A percentile compares a stretch with the other conserved stretches of the same genome.
Conservation (phyloP, 2,888 invertebrate species). For the Caenorhabditis virilis region DNA sequence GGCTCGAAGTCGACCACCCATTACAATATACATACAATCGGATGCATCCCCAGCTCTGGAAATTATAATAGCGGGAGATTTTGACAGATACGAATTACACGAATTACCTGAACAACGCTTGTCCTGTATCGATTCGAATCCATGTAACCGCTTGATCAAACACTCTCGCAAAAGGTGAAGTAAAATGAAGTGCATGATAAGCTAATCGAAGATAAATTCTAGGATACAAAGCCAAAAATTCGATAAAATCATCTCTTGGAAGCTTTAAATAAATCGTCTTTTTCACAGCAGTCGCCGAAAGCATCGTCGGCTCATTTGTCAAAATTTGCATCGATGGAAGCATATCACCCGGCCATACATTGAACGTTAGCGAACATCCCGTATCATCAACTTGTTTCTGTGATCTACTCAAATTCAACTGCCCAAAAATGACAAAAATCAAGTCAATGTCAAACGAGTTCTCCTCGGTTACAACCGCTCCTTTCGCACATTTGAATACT, state of each 20-base stretch:
- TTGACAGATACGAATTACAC: too few relatives aligned
- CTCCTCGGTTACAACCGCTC: constrained; percentile 22
- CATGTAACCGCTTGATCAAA: constrained; percentile 32
- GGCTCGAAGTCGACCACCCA: constrained; percentile 33
- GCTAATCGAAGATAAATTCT: constrained; percentile 31
- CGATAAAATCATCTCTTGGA: constrained; percentile 16
- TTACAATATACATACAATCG: constrained; percentile 34
- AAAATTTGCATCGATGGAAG: constrained; percentile 36
- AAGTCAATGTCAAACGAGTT: constrained; percentile 32
- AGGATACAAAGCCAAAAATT: constrained; percentile 11
- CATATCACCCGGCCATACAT: constrained; percentile 26
- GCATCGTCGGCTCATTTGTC: constrained; percentile 34
- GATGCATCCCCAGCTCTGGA: constrained; percentile 26
- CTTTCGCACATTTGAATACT: constrained; percentile 9
- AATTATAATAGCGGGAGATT: background rate
- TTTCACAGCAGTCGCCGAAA: constrained; percentile 20
- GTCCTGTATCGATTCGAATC: constrained; percentile 34
- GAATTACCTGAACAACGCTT: constrained; percentile 33
- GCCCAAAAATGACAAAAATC: constrained; percentile 20
- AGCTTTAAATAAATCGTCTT: constrained; percentile 27
- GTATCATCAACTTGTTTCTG: constrained; percentile 11
- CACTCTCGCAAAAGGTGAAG: constrained; percentile 33
- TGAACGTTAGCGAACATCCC: constrained; percentile 24
- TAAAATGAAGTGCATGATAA: constrained; percentile 22
- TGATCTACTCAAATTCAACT: constrained; percentile 10